phyloP scores from a whole-genome alignment of 2,888 invertebrate species.

The Leucoma salicis region DNA sequence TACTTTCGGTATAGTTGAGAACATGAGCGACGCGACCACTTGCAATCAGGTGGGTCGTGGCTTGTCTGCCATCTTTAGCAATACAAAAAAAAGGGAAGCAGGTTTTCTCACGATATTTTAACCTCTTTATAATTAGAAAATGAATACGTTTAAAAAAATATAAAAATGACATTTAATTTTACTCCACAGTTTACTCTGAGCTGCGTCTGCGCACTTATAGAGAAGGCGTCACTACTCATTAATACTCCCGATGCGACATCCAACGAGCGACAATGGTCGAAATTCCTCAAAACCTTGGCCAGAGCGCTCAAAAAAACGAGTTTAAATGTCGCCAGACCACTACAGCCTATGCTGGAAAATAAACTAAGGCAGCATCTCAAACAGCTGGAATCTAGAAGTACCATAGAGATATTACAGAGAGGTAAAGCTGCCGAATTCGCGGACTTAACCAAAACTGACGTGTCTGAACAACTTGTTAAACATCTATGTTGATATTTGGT shows the following conservation, averaged over 20 bases:
- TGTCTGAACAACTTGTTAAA: conserved; percentile 56
- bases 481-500: conserved; percentile 61
- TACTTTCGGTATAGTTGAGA: too few relatives aligned
- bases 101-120: too few relatives aligned
- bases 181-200: conserved; percentile 62
- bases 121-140: too few relatives aligned
- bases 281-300: conserved; percentile 77
- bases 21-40: too few relatives aligned
- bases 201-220: conserved; percentile 64
- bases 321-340: conserved; percentile 53
- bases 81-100: too few relatives aligned
- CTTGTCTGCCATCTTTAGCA: too few relatives aligned
- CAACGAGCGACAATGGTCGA: conserved; percentile 77
- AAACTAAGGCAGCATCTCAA: conserved; percentile 56
- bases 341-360: conserved; percentile 43
- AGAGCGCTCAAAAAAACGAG: conserved; percentile 65
- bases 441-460: conserved; percentile 61
- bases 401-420: conserved; percentile 67
- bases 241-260: conserved; percentile 68
- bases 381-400: conserved; percentile 61
- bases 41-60: too few relatives aligned
- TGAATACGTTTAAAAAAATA: too few relatives aligned
- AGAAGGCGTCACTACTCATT: conserved; percentile 54
- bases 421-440: conserved; percentile 65
- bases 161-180: too few relatives aligned